Evolutionary conservation across 2,888 invertebrate species (phyloP).

Genomic region (Pherbina coryleti): DNA sequence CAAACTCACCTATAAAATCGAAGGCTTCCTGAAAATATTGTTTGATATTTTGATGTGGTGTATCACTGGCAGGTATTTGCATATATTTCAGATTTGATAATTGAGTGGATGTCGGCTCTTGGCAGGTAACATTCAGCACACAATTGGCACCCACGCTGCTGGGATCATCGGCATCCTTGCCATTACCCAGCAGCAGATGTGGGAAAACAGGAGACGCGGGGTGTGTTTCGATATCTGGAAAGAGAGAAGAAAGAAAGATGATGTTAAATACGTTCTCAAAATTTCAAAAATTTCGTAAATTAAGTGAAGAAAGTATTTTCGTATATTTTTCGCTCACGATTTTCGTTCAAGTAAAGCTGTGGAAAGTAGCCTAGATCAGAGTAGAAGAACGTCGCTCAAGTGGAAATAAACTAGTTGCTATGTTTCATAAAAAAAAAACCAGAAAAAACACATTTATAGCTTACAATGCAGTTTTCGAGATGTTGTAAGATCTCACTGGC

Average conservation of each 20-base stretch:
- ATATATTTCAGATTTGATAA: constrained; percentile 80
- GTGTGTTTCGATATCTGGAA: constrained; percentile 79
- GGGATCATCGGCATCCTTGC: constrained; percentile 82
- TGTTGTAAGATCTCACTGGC: neutral
- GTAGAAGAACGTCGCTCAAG: neutral
- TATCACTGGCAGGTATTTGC: constrained; percentile 86
- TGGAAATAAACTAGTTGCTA: constrained; percentile 24
- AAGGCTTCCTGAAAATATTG: constrained; percentile 91
- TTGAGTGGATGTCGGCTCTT: constrained; percentile 75
- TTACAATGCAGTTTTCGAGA: neutral
- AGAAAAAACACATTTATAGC: neutral
- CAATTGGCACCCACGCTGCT: constrained; percentile 80
- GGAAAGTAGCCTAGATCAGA: neutral
- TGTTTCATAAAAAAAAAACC: neutral
- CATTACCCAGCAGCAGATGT: constrained; percentile 85
- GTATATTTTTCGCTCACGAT: neutral
- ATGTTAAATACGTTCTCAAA: neutral
- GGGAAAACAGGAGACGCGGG: constrained; percentile 83
- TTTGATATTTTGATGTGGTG: constrained; percentile 86
- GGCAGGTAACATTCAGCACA: constrained; percentile 85
- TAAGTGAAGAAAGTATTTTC: neutral
- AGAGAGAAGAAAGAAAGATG: constrained; percentile 21
- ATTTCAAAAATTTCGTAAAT: neutral
- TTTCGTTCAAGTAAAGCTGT: neutral
- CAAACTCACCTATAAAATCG: constrained; percentile 83